These are phyloP conservation scores for Patiria miniata DNA, from an alignment of 35 echinoderm and acorn worm species.

Conservation along the genomic window DNA sequence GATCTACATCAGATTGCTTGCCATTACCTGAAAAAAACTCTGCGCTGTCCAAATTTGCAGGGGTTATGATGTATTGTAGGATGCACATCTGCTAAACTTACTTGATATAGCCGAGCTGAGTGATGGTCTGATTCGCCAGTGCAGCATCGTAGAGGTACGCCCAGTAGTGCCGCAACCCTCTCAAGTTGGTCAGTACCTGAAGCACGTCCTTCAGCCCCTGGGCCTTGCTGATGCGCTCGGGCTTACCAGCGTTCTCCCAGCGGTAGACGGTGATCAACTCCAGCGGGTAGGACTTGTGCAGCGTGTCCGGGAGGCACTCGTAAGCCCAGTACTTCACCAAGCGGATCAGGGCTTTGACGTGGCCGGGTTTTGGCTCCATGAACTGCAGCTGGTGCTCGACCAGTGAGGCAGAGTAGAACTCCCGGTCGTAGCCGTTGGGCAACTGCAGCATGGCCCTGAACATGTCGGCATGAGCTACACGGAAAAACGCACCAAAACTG, in stretches of 20 bases:
- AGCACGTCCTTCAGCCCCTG: constrained; percentile 16
- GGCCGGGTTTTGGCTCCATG: neutral
- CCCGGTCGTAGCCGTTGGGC: neutral
- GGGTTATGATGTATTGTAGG: no score
- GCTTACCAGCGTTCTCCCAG: constrained; percentile 14
- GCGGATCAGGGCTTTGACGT: constrained; percentile 17
- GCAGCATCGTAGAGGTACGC: neutral
- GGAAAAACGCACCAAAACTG: neutral
- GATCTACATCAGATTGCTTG: no score
- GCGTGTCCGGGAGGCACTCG: neutral
- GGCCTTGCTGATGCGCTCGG: neutral
- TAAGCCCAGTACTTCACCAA: constrained; percentile 28
- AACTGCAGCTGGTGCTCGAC: constrained; percentile 15
- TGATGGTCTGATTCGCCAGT: neutral
- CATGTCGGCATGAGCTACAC: neutral
- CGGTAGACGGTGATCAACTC: constrained; percentile 33
- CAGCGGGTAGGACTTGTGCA: neutral
- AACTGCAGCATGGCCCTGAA: constrained; percentile 7
- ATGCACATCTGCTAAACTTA: neutral
- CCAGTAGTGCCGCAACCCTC: neutral
- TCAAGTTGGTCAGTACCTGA: neutral
- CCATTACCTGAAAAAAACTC: no score
- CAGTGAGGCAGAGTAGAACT: constrained; percentile 19
- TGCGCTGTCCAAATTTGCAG: no score
- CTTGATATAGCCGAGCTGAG: neutral